Base-by-base conservation (phyloP, 1,140 invertebrate genomes). In the Amyelois transitella region DNA sequence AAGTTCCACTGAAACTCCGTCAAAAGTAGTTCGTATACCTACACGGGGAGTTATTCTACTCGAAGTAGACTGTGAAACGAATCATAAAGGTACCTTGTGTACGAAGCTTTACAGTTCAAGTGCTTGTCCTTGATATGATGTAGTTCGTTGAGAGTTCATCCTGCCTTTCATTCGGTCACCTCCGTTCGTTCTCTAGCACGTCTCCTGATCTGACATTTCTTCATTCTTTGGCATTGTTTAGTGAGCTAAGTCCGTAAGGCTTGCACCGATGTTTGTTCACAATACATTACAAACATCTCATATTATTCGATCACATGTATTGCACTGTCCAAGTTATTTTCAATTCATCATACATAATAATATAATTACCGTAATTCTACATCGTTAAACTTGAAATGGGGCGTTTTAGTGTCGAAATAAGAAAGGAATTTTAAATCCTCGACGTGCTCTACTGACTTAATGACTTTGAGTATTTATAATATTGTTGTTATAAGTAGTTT, bases 151-250 rank as follows among this genome's bases (percentile, higher is more conserved):
- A 52, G 55, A 59, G 32, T 18, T 38, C 60, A 58, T 62, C 60
- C 51, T 58, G 60, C 71, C 72, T 79, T 66, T 57, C 70, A 77
- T 72, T 69, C 63, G 43, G 53, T 69, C 71, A 64, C 45, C 63
- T 53, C 64, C 71, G 63, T 65, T 57, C 60, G 58, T 55, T 75
- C 62, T 62, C 62, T 72, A 47, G 51, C 61, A 67, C 66, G 61
- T 65, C 61, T 70, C 60, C 61, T 44, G 56, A 54, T 64, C 69
- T 67, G 55, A 66, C 69, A 68, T 64, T 64, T 72, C 54, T 72
- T 80, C 76, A 77, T 82, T 87, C 84, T 87, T 87, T 87, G 84
- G 84, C 80, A 85, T 85, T 85, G 77, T 81, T 76, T 81, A 87
- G 79, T 85, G 84, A 85, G 81, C 81, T 82, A 67, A 75, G 72